Base-by-base conservation (phyloP, 1,140 invertebrate species). In the Drosophila arizonae region DNA sequence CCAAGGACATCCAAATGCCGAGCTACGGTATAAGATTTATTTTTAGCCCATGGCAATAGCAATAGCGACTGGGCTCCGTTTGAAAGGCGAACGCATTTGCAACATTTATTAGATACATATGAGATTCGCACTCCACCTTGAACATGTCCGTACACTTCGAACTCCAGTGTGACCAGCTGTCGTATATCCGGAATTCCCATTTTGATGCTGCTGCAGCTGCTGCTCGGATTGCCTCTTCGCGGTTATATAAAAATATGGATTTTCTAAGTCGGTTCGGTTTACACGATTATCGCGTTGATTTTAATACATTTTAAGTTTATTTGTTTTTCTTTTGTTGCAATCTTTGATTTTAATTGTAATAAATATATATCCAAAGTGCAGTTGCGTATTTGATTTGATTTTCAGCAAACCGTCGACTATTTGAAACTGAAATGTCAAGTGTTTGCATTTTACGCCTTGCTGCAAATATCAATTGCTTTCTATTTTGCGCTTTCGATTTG, bases 141-240 rank as follows among this genome's bases (percentile, higher is more conserved):
- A 33, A 97, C 96, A 92, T 96, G 95, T 67, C 97, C 97, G 79
- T 94, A 97, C 46, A 97, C 96, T 93, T 97, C 97, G 87, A 97
- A 97, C 75, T 98, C 96, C 11, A 96, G 95, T 51, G 96, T 96
- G 36, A 96, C 94, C 46, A 92, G 54, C 60, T 96, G 93, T 90
- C 93, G 87, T 48, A 93, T 93, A 72, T 95, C 94, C 67, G 93
- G 93, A 43, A 93, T 91, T 60, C 94, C 93, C 95, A 95, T 95
- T 50, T 64, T 48, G 30, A 50, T 56, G 15, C 54, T 58, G 24
- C 57, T 45, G 1, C 1, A 24, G 11, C 15, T 26, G 33, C 8
- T 24, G 11, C 4, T 36, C 5, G n/a, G 4, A 36, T 10, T 17
- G 30, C 43, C 24, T 54, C n/a, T 41, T 67, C 13, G 33, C 57